Evolutionary conservation across 2,797 vertebrate genomes (phyloP).

Genomic region (Neostethus bicornis): DNA sequence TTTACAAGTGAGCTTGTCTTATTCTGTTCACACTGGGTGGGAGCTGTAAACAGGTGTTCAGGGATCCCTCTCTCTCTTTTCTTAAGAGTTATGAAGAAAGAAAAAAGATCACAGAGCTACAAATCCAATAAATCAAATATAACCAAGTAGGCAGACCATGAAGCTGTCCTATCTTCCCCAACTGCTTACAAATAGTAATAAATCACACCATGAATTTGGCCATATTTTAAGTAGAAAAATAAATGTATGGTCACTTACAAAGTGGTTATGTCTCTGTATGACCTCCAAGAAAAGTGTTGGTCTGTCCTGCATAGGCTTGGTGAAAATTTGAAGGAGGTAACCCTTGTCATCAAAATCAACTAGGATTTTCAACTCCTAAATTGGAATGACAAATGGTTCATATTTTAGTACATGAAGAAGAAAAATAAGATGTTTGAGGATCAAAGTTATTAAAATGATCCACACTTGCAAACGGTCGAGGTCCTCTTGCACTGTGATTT

Average conservation of each 20-base stretch:
- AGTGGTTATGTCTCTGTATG: constrained; percentile 85
- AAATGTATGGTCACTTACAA: constrained; percentile 69
- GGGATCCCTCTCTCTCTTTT: constrained; percentile 6
- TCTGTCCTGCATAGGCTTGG: constrained; percentile 86
- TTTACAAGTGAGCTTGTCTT: constrained; percentile 63
- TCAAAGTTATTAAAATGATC: not conserved
- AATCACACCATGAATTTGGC: too few species aligned
- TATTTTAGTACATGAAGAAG: not conserved
- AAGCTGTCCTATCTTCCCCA: not conserved
- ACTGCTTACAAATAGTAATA: not conserved
- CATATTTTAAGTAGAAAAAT: too few species aligned
- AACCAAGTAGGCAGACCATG: not conserved
- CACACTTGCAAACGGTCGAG: constrained; percentile 81
- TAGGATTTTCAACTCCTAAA: constrained; percentile 83
- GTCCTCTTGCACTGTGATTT: constrained; percentile 87
- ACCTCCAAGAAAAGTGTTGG: constrained; percentile 87
- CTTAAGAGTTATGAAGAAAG: constrained; percentile 16
- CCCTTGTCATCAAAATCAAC: constrained; percentile 88
- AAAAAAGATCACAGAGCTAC: constrained; percentile 23
- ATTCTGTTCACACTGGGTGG: constrained; percentile 57
- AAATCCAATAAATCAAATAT: constrained; percentile 17
- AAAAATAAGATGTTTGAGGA: not conserved
- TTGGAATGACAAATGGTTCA: not conserved
- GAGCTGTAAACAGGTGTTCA: constrained; percentile 71
- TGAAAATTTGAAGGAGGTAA: constrained; percentile 88